Evolutionary conservation across 2,888 invertebrate genomes (phyloP).

Genomic region (Xestia xanthographa): DNA sequence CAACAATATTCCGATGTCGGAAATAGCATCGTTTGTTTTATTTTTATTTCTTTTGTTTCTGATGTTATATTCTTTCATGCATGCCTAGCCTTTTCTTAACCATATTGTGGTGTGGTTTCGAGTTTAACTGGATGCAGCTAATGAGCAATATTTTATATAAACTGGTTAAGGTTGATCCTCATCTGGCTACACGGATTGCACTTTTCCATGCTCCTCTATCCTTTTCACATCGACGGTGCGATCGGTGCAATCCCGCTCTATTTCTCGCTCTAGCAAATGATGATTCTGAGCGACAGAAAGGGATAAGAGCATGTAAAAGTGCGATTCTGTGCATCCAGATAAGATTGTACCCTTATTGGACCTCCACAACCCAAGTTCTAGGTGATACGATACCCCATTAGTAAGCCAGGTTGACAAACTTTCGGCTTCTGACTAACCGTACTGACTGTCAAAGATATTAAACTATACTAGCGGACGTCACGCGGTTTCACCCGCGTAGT

Average conservation of each 20-base stretch:
- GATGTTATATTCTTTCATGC: neutral
- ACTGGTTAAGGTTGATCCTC: neutral
- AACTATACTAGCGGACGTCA: no score
- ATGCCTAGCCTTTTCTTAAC: neutral
- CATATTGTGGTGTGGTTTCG: neutral
- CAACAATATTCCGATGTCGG: slow-evolving; percentile 3
- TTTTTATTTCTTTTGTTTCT: neutral
- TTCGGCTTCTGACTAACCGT: neutral
- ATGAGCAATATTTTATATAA: neutral
- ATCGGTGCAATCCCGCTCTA: neutral
- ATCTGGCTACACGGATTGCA: neutral
- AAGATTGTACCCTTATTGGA: neutral
- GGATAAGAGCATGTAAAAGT: neutral
- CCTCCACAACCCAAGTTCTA: neutral
- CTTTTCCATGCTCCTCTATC: neutral
- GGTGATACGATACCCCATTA: neutral
- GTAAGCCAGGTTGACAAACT: neutral
- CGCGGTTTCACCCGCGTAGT: no score
- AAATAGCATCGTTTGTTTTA: neutral
- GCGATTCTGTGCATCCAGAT: neutral
- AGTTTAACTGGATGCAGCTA: neutral
- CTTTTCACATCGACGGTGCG: neutral
- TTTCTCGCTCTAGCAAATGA: neutral
- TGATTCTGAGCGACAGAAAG: neutral
- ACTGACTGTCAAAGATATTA: neutral